Percentiles rank a stretch among this genome's conserved stretches.
Conservation (phyloP, 37 sponge, comb jelly and placozoan genomes). For the Dysidea cf. avara region DNA sequence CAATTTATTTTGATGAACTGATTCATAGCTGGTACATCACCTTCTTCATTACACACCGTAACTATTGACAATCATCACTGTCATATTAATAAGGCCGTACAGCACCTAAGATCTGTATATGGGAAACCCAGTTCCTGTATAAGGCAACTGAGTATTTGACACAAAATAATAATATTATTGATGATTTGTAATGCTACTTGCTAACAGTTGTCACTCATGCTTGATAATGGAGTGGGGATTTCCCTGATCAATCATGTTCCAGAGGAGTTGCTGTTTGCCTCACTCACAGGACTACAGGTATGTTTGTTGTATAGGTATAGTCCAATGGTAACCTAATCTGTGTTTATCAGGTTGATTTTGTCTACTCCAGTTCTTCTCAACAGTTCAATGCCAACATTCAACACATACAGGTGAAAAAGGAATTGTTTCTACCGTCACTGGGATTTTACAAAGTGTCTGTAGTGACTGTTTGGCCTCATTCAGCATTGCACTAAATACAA, state of each 20-base stretch:
- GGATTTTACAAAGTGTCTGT: no score
- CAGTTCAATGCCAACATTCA: conserved; percentile 52
- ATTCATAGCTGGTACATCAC: no score
- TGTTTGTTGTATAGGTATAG: conserved; percentile 6
- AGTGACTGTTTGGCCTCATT: no score
- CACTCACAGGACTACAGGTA: conserved; percentile 55
- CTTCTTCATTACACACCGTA: no score
- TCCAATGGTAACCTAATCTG: no score
- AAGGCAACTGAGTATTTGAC: not conserved
- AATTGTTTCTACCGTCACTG: not conserved
- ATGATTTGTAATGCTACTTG: not conserved
- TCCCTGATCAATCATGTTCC: conserved; percentile 83
- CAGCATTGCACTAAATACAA: no score
- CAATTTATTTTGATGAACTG: no score
- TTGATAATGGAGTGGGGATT: conserved; percentile 67
- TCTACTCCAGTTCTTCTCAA: conserved; percentile 22
- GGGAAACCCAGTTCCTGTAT: not conserved
- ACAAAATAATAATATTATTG: not conserved
- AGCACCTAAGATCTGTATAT: not conserved
- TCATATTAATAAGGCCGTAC: not conserved
- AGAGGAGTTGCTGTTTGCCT: conserved; percentile 72
- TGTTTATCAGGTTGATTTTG: conserved; percentile 43
- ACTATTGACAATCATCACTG: no score
- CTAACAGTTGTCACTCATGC: conserved; percentile 42
- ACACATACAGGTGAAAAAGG: conserved; percentile 51